Conservation (phyloP, 2,888 invertebrate species). For the Machimus rusticus region DNA sequence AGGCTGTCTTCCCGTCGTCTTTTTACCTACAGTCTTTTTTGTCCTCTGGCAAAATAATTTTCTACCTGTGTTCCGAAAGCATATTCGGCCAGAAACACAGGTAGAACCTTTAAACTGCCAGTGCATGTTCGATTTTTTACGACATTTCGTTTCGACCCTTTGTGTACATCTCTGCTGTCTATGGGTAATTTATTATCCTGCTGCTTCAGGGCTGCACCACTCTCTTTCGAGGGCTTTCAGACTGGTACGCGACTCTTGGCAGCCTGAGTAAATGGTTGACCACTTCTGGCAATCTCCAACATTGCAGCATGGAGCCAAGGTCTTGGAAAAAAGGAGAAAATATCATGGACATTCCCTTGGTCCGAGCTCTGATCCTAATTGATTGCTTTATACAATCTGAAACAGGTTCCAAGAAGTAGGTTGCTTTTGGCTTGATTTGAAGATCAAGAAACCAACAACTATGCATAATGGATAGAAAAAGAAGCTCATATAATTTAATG, state of each 20-base stretch:
- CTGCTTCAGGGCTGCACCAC: slow-evolving; percentile 28
- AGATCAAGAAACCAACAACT: slow-evolving; percentile 20
- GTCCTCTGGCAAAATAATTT: slow-evolving; percentile 28
- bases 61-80: slow-evolving; percentile 31
- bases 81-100: slow-evolving; percentile 28
- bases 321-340: not conserved
- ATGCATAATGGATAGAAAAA: slow-evolving; percentile 31
- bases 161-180: slow-evolving; percentile 31
- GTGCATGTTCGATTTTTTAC: slow-evolving; percentile 38
- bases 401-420: slow-evolving; percentile 42
- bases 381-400: slow-evolving; percentile 40
- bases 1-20: not conserved
- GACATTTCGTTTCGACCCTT: slow-evolving; percentile 32
- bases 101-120: slow-evolving; percentile 29
- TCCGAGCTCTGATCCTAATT: slow-evolving; percentile 37
- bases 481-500: slow-evolving; percentile 30
- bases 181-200: slow-evolving; percentile 41
- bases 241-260: not conserved
- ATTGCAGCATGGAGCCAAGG: not conserved
- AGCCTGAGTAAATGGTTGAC: slow-evolving; percentile 6
- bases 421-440: slow-evolving; percentile 42
- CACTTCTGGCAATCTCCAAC: slow-evolving; percentile 29
- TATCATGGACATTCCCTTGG: slow-evolving; percentile 25
- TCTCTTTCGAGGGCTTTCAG: not conserved
- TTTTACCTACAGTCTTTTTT: not conserved